Base-by-base conservation (phyloP, 2,113 vertebrate genomes). In the Synodontis membranacea region DNA sequence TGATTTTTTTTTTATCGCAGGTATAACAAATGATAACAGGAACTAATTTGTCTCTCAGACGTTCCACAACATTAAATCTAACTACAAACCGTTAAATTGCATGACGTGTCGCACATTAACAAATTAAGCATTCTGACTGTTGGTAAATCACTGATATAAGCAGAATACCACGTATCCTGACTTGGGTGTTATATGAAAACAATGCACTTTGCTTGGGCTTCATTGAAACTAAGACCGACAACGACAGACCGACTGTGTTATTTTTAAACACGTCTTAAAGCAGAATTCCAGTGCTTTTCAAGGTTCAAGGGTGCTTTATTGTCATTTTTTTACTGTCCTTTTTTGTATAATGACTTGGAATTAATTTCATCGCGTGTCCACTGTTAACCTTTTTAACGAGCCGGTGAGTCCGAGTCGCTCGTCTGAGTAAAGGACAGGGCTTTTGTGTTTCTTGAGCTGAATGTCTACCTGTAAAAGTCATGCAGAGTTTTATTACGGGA, bases 311-410 rank as follows among this genome's bases (percentile, higher is more conserved):
- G n/a, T n/a, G n/a, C n/a, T n/a, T n/a, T n/a, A n/a, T n/a, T n/a
- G n/a, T n/a, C n/a, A n/a, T n/a, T n/a, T n/a, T n/a, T n/a, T n/a
- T n/a, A n/a, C n/a, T n/a, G n/a, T n/a, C n/a, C n/a, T n/a, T n/a
- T n/a, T 62, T 64, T 83, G 56, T 60, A 83, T 82, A 66, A 68
- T 76, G 56, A 72, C 39, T 50, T 82, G 39, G 60, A 64, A 87
- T 87, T 88, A 11, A 86, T 78, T 86, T 85, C 64, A 75, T 39
- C 64, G 68, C 17, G 75, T 82, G 79, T 48, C 80, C 54, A 87
- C 75, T 50, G 81, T 72, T 89, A 83, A 88, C 58, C 83, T 84
- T 85, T 89, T 44, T 39, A 39, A 81, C 4, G 25, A 88, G 80
- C 17, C 25, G 52, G 56, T 80, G 84, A 83, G 62, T 86, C 76